Evolutionary conservation across 2,113 vertebrate genomes (phyloP).

Genomic region (Isichthys henryi): DNA sequence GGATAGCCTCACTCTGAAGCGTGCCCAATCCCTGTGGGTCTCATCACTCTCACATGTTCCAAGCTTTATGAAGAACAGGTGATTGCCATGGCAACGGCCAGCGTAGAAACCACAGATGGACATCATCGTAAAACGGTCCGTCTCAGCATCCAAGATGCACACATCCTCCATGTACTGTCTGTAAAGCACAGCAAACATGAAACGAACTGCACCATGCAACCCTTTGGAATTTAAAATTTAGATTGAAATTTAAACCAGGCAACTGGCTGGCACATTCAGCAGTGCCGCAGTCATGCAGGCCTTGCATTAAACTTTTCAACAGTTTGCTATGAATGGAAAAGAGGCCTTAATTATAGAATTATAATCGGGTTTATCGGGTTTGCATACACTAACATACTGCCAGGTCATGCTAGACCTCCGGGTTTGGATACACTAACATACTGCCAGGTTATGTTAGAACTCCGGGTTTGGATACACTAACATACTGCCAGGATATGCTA

Average conservation of each 20-base stretch:
- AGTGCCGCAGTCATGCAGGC: background rate
- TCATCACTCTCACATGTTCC: conserved; percentile 52
- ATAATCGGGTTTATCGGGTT: no score
- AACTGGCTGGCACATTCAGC: background rate
- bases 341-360: background rate
- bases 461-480: conserved; percentile 48
- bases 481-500: conserved; percentile 43
- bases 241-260: background rate
- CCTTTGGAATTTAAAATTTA: background rate
- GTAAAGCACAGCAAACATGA: conserved; percentile 19
- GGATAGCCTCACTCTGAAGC: conserved; percentile 66
- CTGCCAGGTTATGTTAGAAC: background rate
- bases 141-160: conserved; percentile 63
- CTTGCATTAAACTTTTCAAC: background rate
- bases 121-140: conserved; percentile 54
- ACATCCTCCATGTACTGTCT: conserved; percentile 63
- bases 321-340: background rate
- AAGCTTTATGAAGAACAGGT: conserved; percentile 63
- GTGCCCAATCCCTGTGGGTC: conserved; percentile 61
- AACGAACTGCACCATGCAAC: background rate
- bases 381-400: background rate
- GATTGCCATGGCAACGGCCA: conserved; percentile 65
- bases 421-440: background rate
- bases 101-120: conserved; percentile 69
- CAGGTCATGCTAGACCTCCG: background rate